Conservation (phyloP, 2,113 vertebrate genomes). For the Synchiropus splendidus region DNA sequence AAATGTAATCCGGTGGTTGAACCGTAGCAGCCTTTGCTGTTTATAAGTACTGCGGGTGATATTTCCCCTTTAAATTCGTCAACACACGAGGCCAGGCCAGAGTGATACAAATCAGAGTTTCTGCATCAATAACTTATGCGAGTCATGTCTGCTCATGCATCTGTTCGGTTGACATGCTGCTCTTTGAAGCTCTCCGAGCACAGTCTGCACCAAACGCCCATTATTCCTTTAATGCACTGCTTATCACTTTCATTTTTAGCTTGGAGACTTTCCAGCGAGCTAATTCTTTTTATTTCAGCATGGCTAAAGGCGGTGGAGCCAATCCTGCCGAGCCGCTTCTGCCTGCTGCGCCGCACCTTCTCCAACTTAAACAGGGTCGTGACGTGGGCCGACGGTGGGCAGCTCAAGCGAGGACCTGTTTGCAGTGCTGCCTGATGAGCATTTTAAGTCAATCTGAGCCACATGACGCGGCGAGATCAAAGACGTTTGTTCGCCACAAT, state of each 20-base stretch:
- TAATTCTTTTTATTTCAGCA: constrained; percentile 41
- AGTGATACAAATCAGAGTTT: constrained; percentile 29
- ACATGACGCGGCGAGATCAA: too few species aligned
- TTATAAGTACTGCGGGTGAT: constrained; percentile 2
- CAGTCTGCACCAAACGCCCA: constrained; percentile 43
- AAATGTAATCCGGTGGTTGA: not conserved
- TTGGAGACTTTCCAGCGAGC: constrained; percentile 51
- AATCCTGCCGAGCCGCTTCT: constrained; percentile 40
- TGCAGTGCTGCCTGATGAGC: constrained; percentile 11
- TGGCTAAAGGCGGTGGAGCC: constrained; percentile 49
- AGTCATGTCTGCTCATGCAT: constrained; percentile 37
- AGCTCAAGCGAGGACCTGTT: constrained; percentile 29
- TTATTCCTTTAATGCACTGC: constrained; percentile 40
- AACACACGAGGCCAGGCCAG: not conserved
- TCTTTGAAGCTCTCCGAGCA: constrained; percentile 39
- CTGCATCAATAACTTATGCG: constrained; percentile 33
- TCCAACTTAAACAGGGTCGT: constrained; percentile 53
- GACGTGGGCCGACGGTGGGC: constrained; percentile 50
- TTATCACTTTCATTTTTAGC: constrained; percentile 45
- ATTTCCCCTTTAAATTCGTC: not conserved
- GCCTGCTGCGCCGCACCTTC: constrained; percentile 55
- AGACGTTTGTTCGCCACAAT: too few species aligned
- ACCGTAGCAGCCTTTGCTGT: not conserved
- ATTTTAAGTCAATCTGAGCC: too few species aligned
- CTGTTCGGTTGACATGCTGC: constrained; percentile 39